phyloP scores from a whole-genome alignment of 2,888 invertebrate genomes.

The Nomada fucata region DNA sequence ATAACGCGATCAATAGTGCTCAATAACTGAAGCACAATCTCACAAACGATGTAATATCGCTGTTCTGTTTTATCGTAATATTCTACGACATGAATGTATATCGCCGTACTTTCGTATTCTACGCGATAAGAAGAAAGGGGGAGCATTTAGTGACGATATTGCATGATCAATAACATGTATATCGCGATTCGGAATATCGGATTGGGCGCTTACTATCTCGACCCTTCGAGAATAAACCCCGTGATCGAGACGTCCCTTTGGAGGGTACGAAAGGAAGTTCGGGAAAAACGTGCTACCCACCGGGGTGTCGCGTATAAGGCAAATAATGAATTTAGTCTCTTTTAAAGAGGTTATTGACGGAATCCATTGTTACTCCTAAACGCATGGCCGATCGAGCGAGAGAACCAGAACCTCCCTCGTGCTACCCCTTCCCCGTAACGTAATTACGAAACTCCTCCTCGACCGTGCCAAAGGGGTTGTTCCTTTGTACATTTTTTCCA shows the following conservation, averaged over 20 bases:
- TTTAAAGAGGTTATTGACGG: constrained; percentile 75
- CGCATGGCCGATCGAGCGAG: constrained; percentile 69
- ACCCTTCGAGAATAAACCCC: constrained; percentile 44
- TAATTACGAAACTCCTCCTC: constrained; percentile 70
- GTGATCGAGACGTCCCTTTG: constrained; percentile 60
- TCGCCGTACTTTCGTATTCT: neutral
- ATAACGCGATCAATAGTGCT: no score
- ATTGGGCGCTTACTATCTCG: constrained; percentile 29
- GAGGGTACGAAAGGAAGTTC: constrained; percentile 48
- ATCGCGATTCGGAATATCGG: constrained; percentile 41
- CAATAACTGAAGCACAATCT: neutral
- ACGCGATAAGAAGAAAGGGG: constrained; percentile 9
- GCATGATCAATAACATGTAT: constrained; percentile 49
- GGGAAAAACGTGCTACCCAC: constrained; percentile 46
- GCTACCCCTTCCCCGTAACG: constrained; percentile 62
- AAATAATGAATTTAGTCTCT: constrained; percentile 72
- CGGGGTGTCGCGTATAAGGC: constrained; percentile 58
- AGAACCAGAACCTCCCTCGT: constrained; percentile 52
- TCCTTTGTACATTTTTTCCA: constrained; percentile 42
- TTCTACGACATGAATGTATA: no score
- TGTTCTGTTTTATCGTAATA: neutral
- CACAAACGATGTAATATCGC: neutral
- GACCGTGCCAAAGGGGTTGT: constrained; percentile 64
- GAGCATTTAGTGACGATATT: constrained; percentile 25
- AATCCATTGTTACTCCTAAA: constrained; percentile 69